Evolutionary conservation across 2,888 invertebrate species (phyloP), one percentile per base, ranked within the genome.

Genomic region (Strigamia transsilvanica): DNA sequence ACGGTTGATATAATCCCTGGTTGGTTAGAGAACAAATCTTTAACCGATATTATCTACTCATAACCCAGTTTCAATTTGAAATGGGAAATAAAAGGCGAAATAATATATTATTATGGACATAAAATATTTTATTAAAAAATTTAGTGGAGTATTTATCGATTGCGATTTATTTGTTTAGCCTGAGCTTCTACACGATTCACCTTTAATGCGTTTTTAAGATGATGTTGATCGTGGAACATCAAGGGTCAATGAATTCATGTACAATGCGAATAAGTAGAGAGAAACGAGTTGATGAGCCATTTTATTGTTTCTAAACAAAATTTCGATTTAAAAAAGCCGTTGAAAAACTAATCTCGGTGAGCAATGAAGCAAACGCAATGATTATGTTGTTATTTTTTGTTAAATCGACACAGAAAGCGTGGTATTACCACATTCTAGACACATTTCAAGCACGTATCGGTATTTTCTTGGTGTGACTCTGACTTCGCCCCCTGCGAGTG

Each of bases 1-100:
- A 73, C 73, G 27, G 27, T 32, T 27, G 21, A 23, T 66, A 18
- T 66, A 66, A 66, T 23, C 61, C 61, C 23, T 38, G 61, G n/a
- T 66, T 66, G 73, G 73, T 73, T 73, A 73, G 27, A 73, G 73
- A 73, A 73, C 27, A 73, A 73, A 73, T 73, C 73, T 56, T 56
- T 73, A 73, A 73, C 73, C 73, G 73, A 73, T 73, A 73, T 73
- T 73, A 73, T 73, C 73, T 73, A 73, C 32, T 32, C 13, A n/a
- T 73, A 73, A 73, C 73, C 73, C 73, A 73, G 73, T 73, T 73
- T 73, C 73, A 73, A 27, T 73, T 73, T 73, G 56, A 56, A 56
- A 56, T 56, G 56, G n/a, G 56, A 73, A 73, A 73, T 73, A 32
- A 73, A 73, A 32, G 32, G 73, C 1, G 23, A 27, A 73, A 73